These are phyloP conservation scores for Tenthredo scrophulariae DNA, from an alignment of 2,888 invertebrate genomes.

Conservation along the genomic window DNA sequence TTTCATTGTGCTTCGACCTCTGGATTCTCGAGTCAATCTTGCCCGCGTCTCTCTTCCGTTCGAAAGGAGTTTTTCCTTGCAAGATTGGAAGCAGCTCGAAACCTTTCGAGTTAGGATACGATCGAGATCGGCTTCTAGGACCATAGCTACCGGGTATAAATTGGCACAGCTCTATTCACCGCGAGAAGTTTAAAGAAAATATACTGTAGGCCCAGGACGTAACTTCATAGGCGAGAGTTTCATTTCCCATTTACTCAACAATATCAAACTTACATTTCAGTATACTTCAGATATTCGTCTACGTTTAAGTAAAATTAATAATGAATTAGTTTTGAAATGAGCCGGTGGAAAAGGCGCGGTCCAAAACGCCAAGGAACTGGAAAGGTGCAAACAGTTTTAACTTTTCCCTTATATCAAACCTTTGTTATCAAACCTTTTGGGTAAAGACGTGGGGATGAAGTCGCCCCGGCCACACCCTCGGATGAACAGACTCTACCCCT, in stretches of 20 bases:
- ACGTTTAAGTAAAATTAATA: constrained; percentile 39
- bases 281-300: not conserved
- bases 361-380: not conserved
- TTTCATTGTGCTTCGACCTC: constrained; percentile 47
- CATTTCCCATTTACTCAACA: constrained; percentile 3
- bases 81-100: constrained; percentile 44
- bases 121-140: constrained; percentile 30
- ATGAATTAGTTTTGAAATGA: constrained; percentile 33
- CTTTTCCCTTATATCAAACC: constrained; percentile 58
- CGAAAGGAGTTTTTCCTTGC: constrained; percentile 41
- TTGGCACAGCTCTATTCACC: constrained; percentile 40
- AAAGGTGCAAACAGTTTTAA: constrained; percentile 55
- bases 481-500: not conserved
- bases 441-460: constrained; percentile 38
- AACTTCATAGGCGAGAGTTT: not conserved
- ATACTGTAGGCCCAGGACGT: not conserved
- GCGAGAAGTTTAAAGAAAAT: constrained; percentile 28
- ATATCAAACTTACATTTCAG: not conserved
- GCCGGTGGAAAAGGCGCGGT: not conserved
- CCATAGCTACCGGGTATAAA: constrained; percentile 19
- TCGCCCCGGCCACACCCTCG: constrained; percentile 9
- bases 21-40: constrained; percentile 39
- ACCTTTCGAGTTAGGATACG: constrained; percentile 36
- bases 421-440: constrained; percentile 52
- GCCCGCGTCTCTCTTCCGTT: constrained; percentile 25